Evolutionary conservation across 2,888 invertebrate genomes (phyloP), one percentile per base, ranked within the genome.

Genomic region (Idaea straminata): DNA sequence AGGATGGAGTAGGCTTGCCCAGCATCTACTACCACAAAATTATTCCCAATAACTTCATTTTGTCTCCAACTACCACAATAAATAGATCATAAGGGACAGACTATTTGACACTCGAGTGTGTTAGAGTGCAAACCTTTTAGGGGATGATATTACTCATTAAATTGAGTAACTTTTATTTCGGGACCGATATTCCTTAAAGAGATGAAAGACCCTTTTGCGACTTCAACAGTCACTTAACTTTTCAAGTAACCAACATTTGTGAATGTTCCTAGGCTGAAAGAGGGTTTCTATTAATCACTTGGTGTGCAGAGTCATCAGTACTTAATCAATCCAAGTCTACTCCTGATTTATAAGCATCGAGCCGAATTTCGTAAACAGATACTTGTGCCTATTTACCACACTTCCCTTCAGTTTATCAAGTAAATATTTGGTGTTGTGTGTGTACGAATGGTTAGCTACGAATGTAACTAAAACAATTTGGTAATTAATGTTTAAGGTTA

Each of bases 251-350:
- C 47, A 47, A 47, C 47, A 47, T 47, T 47, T 47, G 6, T 10
- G 47, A 47, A 47, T 47, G 25, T 58, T 58, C n/a, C 16, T 16
- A 58, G 58, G 16, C 15, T 58, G 15, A n/a, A 58, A 16, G 65
- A 59, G 57, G 59, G 58, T 59, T 61, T 34, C 76, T 82, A 88
- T 90, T 84, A 88, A 88, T 88, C 86, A 84, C 74, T 58, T 59
- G 25, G 67, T 70, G 69, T 81, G 89, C 88, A 70, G 69, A 80
- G 84, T 91, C 91, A 91, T 85, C 85, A 81, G 76, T 68, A 74
- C 78, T 81, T 79, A 85, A 90, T 91, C 86, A 88, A 90, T 91
- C 83, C 82, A 72, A 74, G 72, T 77, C 79, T 68, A 72, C 74
- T 74, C 72, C 75, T 84, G 82, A 85, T 87, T 86, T 83, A 83